A percentile compares a stretch with the other conserved stretches of the same genome.
Evolutionary conservation across 2,797 vertebrate genomes (phyloP).

Genomic region (Crypturellus tataupa): DNA sequence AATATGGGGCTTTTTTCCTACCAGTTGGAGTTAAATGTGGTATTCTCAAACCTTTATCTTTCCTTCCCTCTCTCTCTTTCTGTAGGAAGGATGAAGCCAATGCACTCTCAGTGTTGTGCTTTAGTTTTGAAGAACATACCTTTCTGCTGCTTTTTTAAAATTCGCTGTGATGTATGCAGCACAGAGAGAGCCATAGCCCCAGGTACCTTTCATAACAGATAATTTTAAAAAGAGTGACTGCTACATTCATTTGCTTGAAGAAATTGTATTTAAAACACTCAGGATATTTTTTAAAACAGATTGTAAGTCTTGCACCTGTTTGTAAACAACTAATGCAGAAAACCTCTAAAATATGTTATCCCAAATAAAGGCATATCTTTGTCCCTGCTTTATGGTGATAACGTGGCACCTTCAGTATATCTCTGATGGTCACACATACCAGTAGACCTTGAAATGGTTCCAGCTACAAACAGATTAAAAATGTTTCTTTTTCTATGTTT

Average conservation of each 20-base stretch:
- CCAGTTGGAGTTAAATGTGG: neutral
- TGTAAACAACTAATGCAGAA: neutral
- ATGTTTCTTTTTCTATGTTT: fast-evolving
- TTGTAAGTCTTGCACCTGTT: neutral
- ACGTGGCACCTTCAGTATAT: neutral
- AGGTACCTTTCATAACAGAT: neutral
- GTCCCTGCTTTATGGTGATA: fast-evolving
- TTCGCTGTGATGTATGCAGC: neutral
- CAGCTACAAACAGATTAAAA: neutral
- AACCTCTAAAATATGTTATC: fast-evolving
- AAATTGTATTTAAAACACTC: neutral
- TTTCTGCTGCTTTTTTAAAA: neutral
- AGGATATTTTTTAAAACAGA: neutral
- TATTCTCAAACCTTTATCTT: neutral
- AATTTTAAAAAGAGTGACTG: neutral
- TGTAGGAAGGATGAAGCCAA: neutral
- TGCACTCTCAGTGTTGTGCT: neutral
- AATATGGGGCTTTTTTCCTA: neutral
- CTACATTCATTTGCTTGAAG: neutral
- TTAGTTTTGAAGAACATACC: neutral
- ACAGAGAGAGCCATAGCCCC: fast-evolving
- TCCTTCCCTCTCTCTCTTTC: neutral
- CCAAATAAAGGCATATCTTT: neutral
- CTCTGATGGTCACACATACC: neutral
- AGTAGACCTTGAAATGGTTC: neutral